Evolutionary conservation across 2,113 vertebrate species (phyloP), one percentile per base, ranked within the genome.

Genomic region (Scomber scombrus): DNA sequence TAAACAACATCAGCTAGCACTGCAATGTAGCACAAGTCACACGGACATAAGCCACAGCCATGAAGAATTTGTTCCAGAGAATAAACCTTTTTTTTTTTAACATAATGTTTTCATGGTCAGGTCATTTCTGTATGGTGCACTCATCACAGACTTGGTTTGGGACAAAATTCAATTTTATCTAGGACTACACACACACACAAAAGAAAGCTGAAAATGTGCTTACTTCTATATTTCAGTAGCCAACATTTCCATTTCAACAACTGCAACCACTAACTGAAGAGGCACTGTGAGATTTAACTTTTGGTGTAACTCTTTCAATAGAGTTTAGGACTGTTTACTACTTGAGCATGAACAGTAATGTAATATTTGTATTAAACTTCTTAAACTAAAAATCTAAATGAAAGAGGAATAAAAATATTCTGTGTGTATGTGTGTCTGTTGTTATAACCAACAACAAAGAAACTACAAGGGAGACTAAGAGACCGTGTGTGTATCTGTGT

Each of bases 371-470:
- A n/a, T 12, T 26, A 9, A 7, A 40, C 34, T 21, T 63, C 63
- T 69, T 8, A 47, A 74, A 63, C 10, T 51, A 75, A 29, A 19
- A 0, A n/a, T 40, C 34, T 50, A 73, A 67, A 51, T 7, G 3
- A 34, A 58, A 77, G 19, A 52, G 55, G 11, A 60, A 50, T 10
- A 57, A 15, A 51, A 34, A 71, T 50, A 47, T 26, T 58, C 4
- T 18, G 15, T 55, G 8, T 40, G 52, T 65, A 15, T 52, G 2
- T 55, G 49, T 54, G 19, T 4, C 14, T 57, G 40, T 51, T 50
- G 19, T 29, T 60, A 52, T 15, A 19, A 52, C 19, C 18, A 49
- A 52, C 16, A 62, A 12, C 60, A 58, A 9, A 9, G 13, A 3
- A 54, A 54, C 19, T 29, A 23, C 31, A 69, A 10, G 34, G 18